Base-by-base conservation (phyloP, 2,113 vertebrate genomes). In the Riparia riparia region DNA sequence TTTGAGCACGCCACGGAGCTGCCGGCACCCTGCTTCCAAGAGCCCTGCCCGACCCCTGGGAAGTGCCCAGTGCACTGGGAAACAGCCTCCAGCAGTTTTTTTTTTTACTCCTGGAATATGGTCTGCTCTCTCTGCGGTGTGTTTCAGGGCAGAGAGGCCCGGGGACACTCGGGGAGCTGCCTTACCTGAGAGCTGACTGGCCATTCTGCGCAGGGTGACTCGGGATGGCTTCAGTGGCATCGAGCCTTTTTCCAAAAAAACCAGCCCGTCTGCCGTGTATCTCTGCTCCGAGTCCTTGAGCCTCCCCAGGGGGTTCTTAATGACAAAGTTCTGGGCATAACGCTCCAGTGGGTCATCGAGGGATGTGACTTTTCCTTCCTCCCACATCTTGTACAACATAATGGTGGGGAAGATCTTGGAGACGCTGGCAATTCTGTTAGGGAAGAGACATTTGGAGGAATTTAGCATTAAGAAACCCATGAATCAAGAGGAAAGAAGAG, bases 331-430 rank as follows among this genome's bases (percentile, higher is more conserved):
- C 61, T 97, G 95, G 50, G 85, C 91, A 0, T 99, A 99, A 45
- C 98, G 98, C 86, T 99, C 99, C 83, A 99, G 45, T 1, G 99
- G 98, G 94, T 99, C 99, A 2, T 99, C 99, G 6, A 99, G 95
- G 17, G 99, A 99, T 1, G 72, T 96, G 51, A 99, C 96, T 21
- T 97, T 96, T 19, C 99, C 99, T 32, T 99, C 98, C 89, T 99
- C 99, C 99, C 99, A 99, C 86, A 99, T 95, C 91, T 98, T 99
- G 90, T 99, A 99, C 39, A 99, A 47, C 99, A 99, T 99, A 42
- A 99, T 95, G 2, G 98, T 98, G 4, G 99, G 99, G 60, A 99
- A 99, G 90, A 99, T 98, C 97, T 99, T 99, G 29, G 99, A 99
- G 85, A 99, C 78, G 11, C 99, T 99, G 58, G 98, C 98, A 50